Evolutionary conservation across 2,797 vertebrate genomes (phyloP).

Genomic region (Liparis tanakae): DNA sequence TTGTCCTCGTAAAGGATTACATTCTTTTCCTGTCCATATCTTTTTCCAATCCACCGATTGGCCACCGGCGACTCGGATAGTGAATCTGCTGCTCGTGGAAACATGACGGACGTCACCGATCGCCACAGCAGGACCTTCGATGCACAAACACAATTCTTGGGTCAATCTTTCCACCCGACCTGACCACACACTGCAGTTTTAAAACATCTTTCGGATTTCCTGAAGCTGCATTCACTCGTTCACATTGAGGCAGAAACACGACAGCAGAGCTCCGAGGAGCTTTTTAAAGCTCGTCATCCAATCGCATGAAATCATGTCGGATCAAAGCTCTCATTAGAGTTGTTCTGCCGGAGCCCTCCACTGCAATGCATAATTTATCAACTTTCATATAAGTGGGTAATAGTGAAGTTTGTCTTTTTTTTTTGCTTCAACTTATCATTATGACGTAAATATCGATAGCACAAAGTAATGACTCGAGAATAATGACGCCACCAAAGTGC

Average conservation of each 20-base stretch:
- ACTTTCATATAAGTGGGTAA: neutral
- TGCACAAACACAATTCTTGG: neutral
- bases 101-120: neutral
- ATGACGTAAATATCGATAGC: neutral
- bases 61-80: conserved; percentile 20
- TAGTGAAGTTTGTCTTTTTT: too few species aligned
- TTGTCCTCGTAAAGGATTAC: neutral
- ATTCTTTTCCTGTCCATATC: too few species aligned
- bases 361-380: neutral
- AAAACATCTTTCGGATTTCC: neutral
- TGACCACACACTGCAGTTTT: neutral
- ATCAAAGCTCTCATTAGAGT: neutral
- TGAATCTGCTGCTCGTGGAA: conserved; percentile 26
- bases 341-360: neutral
- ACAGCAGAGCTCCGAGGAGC: neutral
- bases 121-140: neutral
- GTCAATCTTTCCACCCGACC: neutral
- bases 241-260: neutral
- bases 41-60: conserved; percentile 30
- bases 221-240: neutral
- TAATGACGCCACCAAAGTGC: neutral
- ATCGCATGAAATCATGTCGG: neutral
- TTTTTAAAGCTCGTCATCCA: neutral
- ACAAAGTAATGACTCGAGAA: neutral
- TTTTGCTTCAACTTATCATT: neutral